phyloP scores from a whole-genome alignment of 1,140 invertebrate species.

The Achatina immaculata region DNA sequence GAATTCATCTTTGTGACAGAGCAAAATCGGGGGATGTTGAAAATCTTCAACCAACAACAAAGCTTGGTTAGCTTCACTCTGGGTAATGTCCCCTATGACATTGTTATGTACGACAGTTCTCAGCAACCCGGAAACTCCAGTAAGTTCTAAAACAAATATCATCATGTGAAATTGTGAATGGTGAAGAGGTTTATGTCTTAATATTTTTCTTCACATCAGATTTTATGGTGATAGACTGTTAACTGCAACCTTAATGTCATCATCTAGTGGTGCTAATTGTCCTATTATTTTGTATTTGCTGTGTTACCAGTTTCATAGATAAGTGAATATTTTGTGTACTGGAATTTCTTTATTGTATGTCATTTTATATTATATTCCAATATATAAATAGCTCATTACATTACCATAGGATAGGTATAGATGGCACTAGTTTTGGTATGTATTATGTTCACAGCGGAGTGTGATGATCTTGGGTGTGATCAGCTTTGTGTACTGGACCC shows the following conservation, averaged over 20 bases:
- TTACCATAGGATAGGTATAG: too few relatives aligned
- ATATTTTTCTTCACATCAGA: background rate
- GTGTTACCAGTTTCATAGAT: too few relatives aligned
- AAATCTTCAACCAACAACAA: slow-evolving; percentile 42
- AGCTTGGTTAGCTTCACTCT: slow-evolving; percentile 52
- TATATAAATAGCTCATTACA: too few relatives aligned
- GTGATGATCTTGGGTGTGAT: slow-evolving; percentile 46
- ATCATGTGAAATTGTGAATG: background rate
- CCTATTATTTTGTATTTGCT: too few relatives aligned
- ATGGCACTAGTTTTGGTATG: too few relatives aligned
- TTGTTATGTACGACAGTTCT: slow-evolving; percentile 57
- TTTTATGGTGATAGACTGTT: background rate
- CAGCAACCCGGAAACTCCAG: slow-evolving; percentile 48
- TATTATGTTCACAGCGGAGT: slow-evolving; percentile 41
- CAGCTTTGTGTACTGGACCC: slow-evolving; percentile 55
- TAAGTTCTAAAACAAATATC: slow-evolving; percentile 48
- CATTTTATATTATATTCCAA: too few relatives aligned
- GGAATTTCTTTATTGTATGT: too few relatives aligned
- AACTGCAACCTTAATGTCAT: too few relatives aligned
- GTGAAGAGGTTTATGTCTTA: background rate
- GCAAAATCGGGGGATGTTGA: slow-evolving; percentile 48
- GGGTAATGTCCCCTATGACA: slow-evolving; percentile 51
- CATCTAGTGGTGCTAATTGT: background rate
- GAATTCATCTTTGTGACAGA: slow-evolving; percentile 60
- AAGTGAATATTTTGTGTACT: too few relatives aligned